phyloP scores from a whole-genome alignment of 2,888 invertebrate genomes.

The Thecophora atra region DNA sequence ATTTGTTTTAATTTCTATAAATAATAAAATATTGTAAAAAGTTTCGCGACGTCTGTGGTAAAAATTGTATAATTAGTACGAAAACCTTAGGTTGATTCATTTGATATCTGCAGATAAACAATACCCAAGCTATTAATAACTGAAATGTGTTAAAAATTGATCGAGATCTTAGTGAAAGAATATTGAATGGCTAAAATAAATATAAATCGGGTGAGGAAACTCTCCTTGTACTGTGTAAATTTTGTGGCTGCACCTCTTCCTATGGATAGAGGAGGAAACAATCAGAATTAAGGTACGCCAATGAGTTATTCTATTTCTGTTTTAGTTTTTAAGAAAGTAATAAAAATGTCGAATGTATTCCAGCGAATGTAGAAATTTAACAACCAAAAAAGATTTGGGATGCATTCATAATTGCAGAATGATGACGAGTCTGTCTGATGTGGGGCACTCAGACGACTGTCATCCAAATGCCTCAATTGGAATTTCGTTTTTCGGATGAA shows the following conservation, averaged over 20 bases:
- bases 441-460: background rate
- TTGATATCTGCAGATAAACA: background rate
- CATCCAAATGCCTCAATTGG: background rate
- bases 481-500: background rate
- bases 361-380: slow-evolving; percentile 10
- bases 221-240: background rate
- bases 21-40: no score
- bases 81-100: slow-evolving; percentile 35
- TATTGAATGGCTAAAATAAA: slow-evolving; percentile 1
- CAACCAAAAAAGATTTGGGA: no score
- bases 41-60: slow-evolving; percentile 58
- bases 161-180: slow-evolving; percentile 35
- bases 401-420: background rate
- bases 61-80: slow-evolving; percentile 51
- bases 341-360: slow-evolving; percentile 7
- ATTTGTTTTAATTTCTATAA: no score
- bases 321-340: background rate
- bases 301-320: background rate
- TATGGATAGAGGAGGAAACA: background rate
- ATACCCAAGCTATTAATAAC: slow-evolving; percentile 37
- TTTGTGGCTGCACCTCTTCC: background rate
- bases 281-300: background rate
- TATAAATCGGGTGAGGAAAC: slow-evolving; percentile 12
- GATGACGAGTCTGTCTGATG: background rate
- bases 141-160: background rate